These are phyloP conservation scores for Genyomyrus donnyi DNA, from an alignment of 2,113 vertebrate species.

Conservation along the genomic window DNA sequence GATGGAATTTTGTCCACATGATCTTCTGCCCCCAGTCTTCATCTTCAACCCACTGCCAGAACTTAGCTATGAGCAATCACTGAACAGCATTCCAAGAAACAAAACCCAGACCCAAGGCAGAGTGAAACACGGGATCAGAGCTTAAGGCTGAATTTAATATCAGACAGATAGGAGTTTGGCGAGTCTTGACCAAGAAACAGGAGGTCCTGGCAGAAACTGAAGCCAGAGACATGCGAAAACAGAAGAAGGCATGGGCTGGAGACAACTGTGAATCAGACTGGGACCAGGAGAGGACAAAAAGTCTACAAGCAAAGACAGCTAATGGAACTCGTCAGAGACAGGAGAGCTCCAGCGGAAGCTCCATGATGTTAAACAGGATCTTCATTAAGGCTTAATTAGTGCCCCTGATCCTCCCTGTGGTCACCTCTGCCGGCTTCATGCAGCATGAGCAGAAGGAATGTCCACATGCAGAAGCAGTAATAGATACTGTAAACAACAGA, in stretches of 20 bases:
- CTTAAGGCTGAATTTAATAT: not conserved
- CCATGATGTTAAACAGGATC: not conserved
- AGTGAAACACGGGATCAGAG: not conserved
- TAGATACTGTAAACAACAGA: not conserved
- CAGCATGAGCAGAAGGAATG: not conserved
- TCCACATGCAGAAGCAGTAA: not conserved
- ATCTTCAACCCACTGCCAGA: not conserved
- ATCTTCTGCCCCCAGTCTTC: not conserved
- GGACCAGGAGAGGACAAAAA: not conserved
- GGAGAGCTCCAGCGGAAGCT: not conserved
- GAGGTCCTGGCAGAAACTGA: not conserved
- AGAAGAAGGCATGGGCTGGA: not conserved
- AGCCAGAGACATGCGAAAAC: not conserved
- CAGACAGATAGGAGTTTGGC: not conserved
- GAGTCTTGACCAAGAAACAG: not conserved
- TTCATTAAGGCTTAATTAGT: slow-evolving; percentile 2
- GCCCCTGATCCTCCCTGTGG: not conserved
- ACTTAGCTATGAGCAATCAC: not conserved
- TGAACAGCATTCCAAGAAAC: not conserved
- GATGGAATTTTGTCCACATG: not conserved
- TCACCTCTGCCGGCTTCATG: not conserved
- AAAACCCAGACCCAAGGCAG: not conserved
- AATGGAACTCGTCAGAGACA: not conserved
- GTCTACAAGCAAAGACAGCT: not conserved
- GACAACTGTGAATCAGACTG: not conserved